Evolutionary conservation across 2,888 invertebrate species (phyloP), one percentile per base, ranked within the genome.

Genomic region (Drosophila meridionalis): DNA sequence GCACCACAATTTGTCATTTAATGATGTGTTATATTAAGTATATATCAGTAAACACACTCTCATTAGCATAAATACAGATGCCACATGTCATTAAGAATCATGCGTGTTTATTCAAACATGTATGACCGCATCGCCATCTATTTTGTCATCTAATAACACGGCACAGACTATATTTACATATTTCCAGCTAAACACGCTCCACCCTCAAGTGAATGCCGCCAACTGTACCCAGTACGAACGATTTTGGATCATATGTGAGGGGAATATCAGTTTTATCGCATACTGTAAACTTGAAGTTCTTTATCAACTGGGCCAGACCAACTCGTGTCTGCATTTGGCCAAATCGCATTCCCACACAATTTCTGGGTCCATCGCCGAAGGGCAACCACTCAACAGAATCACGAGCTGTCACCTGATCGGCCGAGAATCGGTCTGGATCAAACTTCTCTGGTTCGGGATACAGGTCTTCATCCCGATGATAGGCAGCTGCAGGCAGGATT

Each of bases 401-500:
- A 52, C 95, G 90, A 47, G 93, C 93, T 0, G 93, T 92, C 61
- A 94, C 94, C 55, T 94, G 94, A 67, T 95, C 94, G 2, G 94
- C 91, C 0, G 93, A 91, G 88, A 95, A 96, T 74, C 95, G 93
- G 0, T 95, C 95, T 0, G 96, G 96, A 68, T 95, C 94, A 64
- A 95, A 96, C 26, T 92, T 93, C 1, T 94, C 92, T 0, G 96
- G 96, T 3, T 96, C 93, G 0, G 93, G 92, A 72, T 93, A 94
- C 42, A 92, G 85, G 2, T 92, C 83, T 2, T 92, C 90, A 77
- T 95, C 95, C 82, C 93, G 94, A 64, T 96, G 95, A 76, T 95
- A 93, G 1, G 94, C 94, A 60, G 93, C 93, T 7, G 80, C 73
- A 0, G 92, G 92, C 28, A 92, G 76, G 0, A 88, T 4, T 0